phyloP scores from a whole-genome alignment of 2,113 vertebrate genomes.

The Corynorhinus townsendii region DNA sequence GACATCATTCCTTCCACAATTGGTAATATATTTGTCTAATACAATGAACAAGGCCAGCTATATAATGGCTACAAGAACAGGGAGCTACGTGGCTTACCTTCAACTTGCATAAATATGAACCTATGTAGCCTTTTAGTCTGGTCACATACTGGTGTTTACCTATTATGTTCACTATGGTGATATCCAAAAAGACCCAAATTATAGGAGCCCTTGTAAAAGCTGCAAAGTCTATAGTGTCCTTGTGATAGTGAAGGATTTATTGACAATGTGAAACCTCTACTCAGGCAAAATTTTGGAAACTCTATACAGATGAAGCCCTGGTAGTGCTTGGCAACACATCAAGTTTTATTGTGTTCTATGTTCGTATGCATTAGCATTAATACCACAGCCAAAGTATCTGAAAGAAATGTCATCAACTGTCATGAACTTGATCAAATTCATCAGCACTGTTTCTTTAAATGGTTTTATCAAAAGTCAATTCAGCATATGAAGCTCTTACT shows the following conservation, averaged over 20 bases:
- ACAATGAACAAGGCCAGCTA: neutral
- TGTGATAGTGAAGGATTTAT: neutral
- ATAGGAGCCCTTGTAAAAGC: neutral
- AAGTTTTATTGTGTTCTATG: neutral
- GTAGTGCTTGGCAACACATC: neutral
- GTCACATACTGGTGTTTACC: neutral
- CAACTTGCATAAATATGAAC: neutral
- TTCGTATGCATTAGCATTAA: neutral
- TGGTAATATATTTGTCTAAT: neutral
- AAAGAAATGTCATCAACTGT: neutral
- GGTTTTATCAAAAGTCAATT: neutral
- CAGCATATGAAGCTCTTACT: neutral
- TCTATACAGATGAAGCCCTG: neutral
- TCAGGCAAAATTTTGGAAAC: neutral
- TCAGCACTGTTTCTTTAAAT: neutral
- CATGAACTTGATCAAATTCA: neutral
- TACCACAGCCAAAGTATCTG: slow-evolving; percentile 22
- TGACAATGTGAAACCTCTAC: neutral
- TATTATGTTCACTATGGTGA: neutral
- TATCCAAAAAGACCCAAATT: neutral
- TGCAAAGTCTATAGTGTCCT: neutral
- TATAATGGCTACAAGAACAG: neutral
- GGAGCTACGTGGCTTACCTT: neutral
- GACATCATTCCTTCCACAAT: neutral
- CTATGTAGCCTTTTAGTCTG: neutral